These are phyloP conservation scores for Lonchura striata DNA, from an alignment of 2,113 vertebrate genomes.

Conservation along the genomic window DNA sequence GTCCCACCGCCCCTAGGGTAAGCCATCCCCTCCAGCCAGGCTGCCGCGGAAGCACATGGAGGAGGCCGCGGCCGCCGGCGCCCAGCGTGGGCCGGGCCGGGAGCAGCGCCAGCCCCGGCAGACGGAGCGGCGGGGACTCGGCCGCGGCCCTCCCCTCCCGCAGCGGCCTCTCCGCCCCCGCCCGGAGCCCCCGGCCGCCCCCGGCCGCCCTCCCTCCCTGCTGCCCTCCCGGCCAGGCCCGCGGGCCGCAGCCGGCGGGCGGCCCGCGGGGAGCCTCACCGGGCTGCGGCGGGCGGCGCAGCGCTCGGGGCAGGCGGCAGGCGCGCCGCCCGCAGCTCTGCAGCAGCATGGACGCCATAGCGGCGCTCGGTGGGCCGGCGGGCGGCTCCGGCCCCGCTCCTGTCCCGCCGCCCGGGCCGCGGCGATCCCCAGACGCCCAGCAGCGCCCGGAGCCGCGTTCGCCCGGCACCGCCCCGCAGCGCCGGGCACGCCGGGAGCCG, in stretches of 20 bases:
- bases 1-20: not conserved
- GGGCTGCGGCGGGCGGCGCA: not conserved
- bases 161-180: not conserved
- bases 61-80: not conserved
- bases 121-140: not conserved
- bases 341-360: not conserved
- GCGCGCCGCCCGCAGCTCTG: not conserved
- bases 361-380: not conserved
- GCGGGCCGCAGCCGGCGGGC: not conserved
- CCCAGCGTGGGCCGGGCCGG: not conserved
- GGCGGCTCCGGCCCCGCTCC: not conserved
- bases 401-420: not conserved
- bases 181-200: not conserved
- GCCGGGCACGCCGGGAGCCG: not conserved
- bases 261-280: not conserved
- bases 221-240: not conserved
- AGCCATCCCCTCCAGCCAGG: not conserved
- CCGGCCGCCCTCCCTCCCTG: not conserved
- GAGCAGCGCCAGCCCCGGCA: not conserved
- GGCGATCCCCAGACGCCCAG: not conserved
- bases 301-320: not conserved
- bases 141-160: not conserved
- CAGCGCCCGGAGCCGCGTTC: not conserved
- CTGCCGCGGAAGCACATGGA: not conserved
- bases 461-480: not conserved